A percentile compares a stretch with the other conserved stretches of the same genome.
phyloP scores from a whole-genome alignment of 2,797 vertebrate species.

The Phaenicophaeus curvirostris region DNA sequence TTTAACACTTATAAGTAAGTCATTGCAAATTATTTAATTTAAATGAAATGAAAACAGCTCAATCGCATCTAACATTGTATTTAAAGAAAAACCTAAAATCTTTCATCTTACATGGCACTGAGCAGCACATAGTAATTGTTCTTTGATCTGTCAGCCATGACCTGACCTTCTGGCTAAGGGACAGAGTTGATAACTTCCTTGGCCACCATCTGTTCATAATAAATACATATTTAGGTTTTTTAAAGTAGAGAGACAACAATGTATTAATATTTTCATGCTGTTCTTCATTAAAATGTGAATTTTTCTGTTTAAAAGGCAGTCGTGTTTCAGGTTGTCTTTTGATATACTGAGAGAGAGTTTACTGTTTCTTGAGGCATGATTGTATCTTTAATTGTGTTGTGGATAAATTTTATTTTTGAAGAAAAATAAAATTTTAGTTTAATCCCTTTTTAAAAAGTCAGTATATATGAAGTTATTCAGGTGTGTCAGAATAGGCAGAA shows the following conservation, averaged over 20 bases:
- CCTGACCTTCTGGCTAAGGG: slow-evolving; percentile 75
- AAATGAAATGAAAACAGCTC: not conserved
- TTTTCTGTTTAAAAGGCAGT: not conserved
- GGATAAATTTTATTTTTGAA: not conserved
- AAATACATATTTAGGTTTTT: slow-evolving; percentile 61
- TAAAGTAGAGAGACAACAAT: slow-evolving; percentile 16
- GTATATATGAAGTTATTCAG: not conserved
- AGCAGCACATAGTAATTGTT: slow-evolving; percentile 70
- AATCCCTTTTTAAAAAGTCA: not conserved
- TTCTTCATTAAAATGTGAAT: not conserved
- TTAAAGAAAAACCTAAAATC: slow-evolving; percentile 36
- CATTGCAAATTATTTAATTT: not conserved
- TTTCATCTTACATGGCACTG: slow-evolving; percentile 51
- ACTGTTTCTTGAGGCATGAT: slow-evolving; percentile 20
- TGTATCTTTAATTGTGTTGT: slow-evolving; percentile 5
- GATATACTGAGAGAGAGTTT: not conserved
- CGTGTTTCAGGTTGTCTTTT: not conserved
- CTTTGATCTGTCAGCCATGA: slow-evolving; percentile 77
- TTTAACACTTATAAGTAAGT: not conserved
- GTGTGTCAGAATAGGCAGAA: not conserved
- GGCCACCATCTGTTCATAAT: slow-evolving; percentile 72
- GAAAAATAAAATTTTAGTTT: not conserved
- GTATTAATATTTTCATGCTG: not conserved
- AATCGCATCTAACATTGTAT: not conserved
- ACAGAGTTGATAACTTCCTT: slow-evolving; percentile 60